phyloP scores from a whole-genome alignment of 64 coral and sea anemone species.

The Pocillopora damicornis region DNA sequence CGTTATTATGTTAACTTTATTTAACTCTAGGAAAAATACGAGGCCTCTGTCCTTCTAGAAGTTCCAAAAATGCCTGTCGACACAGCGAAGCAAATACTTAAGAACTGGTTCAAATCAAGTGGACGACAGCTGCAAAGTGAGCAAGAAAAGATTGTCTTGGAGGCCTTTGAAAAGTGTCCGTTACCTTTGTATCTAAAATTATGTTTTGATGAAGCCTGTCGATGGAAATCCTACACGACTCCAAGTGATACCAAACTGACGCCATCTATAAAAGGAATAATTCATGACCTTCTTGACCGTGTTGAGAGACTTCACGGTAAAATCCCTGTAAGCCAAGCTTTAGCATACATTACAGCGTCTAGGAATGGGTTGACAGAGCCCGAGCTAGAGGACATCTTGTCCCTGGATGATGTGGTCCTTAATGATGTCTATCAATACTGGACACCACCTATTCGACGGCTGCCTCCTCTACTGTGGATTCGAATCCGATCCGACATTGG shows the following conservation, averaged over 20 bases:
- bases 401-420: conserved; percentile 79
- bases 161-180: conserved; percentile 62
- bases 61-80: conserved; percentile 54
- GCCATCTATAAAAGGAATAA: conserved; percentile 46
- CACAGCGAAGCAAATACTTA: conserved; percentile 52
- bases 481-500: conserved; percentile 85
- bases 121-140: conserved; percentile 22
- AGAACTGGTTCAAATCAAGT: conserved; percentile 50
- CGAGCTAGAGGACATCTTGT: conserved; percentile 88
- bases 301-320: conserved; percentile 60
- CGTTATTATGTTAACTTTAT: neutral
- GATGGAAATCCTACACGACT: conserved; percentile 78
- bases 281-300: conserved; percentile 69
- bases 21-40: conserved; percentile 13
- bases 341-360: conserved; percentile 66
- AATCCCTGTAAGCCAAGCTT: conserved; percentile 59
- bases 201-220: conserved; percentile 63
- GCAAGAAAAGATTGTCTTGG: conserved; percentile 62
- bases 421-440: conserved; percentile 99
- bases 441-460: conserved; percentile 83
- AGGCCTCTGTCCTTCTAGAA: conserved; percentile 22
- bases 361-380: conserved; percentile 70
- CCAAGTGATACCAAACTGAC: conserved; percentile 30
- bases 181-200: conserved; percentile 67
- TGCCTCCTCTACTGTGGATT: conserved; percentile 93